A percentile compares a stretch with the other conserved stretches of the same genome.
Conservation (phyloP, 2,113 vertebrate species). For the Jaculus jaculus region DNA sequence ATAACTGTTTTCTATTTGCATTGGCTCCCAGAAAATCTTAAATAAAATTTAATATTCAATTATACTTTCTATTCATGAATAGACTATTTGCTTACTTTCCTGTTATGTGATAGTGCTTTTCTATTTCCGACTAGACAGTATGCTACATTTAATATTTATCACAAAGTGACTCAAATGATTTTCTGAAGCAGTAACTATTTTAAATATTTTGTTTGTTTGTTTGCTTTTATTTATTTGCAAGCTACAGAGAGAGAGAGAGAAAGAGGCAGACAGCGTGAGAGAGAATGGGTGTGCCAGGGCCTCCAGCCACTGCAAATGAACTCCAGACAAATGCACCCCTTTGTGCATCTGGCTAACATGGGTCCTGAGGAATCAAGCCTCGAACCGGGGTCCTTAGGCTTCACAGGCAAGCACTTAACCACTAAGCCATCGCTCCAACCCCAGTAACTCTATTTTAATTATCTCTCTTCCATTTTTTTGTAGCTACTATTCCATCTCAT, state of each 20-base stretch:
- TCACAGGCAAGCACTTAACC: too few species aligned
- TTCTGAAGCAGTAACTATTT: slow-evolving; percentile 33
- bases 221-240: too few species aligned
- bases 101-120: slow-evolving; percentile 36
- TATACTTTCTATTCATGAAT: neutral
- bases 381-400: too few species aligned
- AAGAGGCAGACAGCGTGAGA: too few species aligned
- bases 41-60: slow-evolving; percentile 18
- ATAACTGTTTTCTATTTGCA: neutral
- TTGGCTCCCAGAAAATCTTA: neutral
- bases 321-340: too few species aligned
- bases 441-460: slow-evolving; percentile 36
- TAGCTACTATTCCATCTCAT: slow-evolving; percentile 28
- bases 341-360: too few species aligned
- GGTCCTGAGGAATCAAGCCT: too few species aligned
- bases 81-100: slow-evolving; percentile 14
- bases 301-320: too few species aligned
- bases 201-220: too few species aligned
- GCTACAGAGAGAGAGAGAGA: too few species aligned
- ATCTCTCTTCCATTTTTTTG: slow-evolving; percentile 5
- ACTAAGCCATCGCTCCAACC: too few species aligned
- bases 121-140: slow-evolving; percentile 36
- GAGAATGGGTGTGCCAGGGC: too few species aligned
- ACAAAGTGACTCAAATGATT: slow-evolving; percentile 50
- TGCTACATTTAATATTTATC: slow-evolving; percentile 50